These are phyloP conservation scores for Phylloscopus collybita DNA, from an alignment of 2,797 vertebrate species.

Conservation along the genomic window DNA sequence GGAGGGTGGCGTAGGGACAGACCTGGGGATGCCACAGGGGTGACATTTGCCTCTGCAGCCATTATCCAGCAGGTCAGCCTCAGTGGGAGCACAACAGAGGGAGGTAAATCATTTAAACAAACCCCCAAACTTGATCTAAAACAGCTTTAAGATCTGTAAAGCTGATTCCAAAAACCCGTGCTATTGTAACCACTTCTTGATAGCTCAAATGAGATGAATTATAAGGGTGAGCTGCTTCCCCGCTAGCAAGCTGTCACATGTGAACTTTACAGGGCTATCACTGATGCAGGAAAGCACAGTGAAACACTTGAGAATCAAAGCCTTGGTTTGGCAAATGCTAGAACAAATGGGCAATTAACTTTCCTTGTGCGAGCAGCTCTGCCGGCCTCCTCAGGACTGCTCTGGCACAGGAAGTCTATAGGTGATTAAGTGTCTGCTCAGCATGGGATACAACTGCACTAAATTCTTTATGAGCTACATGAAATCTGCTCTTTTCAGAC, in stretches of 20 bases:
- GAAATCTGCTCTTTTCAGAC: slow-evolving; percentile 54
- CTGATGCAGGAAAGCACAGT: neutral
- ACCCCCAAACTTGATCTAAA: neutral
- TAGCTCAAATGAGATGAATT: slow-evolving; percentile 26
- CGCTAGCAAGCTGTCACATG: slow-evolving; percentile 10
- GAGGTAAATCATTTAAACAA: neutral
- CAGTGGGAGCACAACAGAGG: neutral
- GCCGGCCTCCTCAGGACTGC: neutral
- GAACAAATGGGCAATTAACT: slow-evolving; percentile 55
- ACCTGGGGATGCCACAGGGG: neutral
- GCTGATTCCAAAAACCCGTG: neutral
- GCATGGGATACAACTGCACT: slow-evolving; percentile 48
- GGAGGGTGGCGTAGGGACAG: neutral
- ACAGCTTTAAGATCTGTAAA: slow-evolving; percentile 13
- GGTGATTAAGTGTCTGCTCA: slow-evolving; percentile 64
- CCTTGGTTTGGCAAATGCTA: slow-evolving; percentile 30
- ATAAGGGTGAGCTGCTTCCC: slow-evolving; percentile 3
- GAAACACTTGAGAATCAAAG: slow-evolving; percentile 52
- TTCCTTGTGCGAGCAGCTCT: neutral
- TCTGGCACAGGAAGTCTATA: slow-evolving; percentile 46
- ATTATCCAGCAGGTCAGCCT: neutral
- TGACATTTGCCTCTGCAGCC: neutral
- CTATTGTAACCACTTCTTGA: neutral
- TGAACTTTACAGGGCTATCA: slow-evolving; percentile 8
- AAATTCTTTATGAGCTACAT: slow-evolving; percentile 56